Conservation (phyloP, 2,888 invertebrate genomes). For the Torymus aiolomorphi region DNA sequence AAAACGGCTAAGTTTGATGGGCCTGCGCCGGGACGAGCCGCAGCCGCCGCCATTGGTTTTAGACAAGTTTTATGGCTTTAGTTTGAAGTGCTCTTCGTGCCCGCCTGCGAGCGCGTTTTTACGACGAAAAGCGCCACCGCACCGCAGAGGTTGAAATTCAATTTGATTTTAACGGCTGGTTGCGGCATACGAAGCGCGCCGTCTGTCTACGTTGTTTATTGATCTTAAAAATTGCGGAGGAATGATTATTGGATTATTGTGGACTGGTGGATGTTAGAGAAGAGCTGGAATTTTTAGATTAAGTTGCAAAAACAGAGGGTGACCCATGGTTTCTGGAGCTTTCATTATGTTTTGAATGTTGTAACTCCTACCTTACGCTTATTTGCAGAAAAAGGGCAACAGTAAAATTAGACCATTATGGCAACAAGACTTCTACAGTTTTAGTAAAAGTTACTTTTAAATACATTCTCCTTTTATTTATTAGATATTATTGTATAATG, state of each 20-base stretch:
- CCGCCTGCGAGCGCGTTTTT: slow-evolving; percentile 15
- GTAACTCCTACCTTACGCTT: too few relatives aligned
- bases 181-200: slow-evolving; percentile 3
- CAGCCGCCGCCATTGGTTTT: slow-evolving; percentile 24
- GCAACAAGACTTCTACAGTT: too few relatives aligned
- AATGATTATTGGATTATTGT: slow-evolving; percentile 13
- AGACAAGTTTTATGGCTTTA: slow-evolving; percentile 47
- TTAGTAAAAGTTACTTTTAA: too few relatives aligned
- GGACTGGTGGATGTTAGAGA: neutral
- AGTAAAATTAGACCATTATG: too few relatives aligned
- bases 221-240: slow-evolving; percentile 38
- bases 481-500: too few relatives aligned
- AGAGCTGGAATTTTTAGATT: neutral
- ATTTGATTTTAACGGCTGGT: slow-evolving; percentile 39
- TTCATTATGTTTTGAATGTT: too few relatives aligned
- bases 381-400: too few relatives aligned
- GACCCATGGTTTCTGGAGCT: too few relatives aligned
- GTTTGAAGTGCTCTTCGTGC: slow-evolving; percentile 9
- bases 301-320: too few relatives aligned
- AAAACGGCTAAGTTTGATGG: slow-evolving; percentile 48
- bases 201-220: slow-evolving; percentile 38
- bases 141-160: slow-evolving; percentile 17
- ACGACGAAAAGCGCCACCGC: slow-evolving; percentile 16
- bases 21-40: too few relatives aligned
- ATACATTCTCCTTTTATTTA: too few relatives aligned